Percentiles rank a stretch among this genome's conserved stretches.
phyloP scores from a whole-genome alignment of 2,113 vertebrate species.

The Proterorhinus semilunaris region DNA sequence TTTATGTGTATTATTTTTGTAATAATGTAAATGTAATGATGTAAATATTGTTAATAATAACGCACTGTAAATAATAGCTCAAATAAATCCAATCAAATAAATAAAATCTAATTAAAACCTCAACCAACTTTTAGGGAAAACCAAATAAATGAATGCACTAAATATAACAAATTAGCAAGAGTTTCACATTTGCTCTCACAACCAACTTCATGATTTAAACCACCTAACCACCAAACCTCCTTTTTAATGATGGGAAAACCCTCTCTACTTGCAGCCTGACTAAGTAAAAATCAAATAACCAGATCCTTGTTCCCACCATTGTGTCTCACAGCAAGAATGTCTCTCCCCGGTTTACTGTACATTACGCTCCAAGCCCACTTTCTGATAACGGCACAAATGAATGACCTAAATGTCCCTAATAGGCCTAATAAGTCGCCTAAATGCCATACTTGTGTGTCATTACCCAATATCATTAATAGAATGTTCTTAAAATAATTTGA shows the following conservation, averaged over 20 bases:
- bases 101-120: too few species aligned
- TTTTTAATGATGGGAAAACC: neutral
- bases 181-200: too few species aligned
- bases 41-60: too few species aligned
- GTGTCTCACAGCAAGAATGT: constrained; percentile 5
- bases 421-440: neutral
- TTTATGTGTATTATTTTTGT: too few species aligned
- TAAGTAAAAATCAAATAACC: neutral
- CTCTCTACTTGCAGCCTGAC: neutral
- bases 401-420: constrained; percentile 7
- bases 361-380: neutral
- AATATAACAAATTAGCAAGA: too few species aligned
- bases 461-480: neutral
- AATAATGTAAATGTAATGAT: too few species aligned
- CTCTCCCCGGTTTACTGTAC: neutral
- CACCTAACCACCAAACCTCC: too few species aligned
- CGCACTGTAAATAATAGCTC: too few species aligned
- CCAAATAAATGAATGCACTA: too few species aligned
- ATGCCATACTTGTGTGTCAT: constrained; percentile 3
- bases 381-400: constrained; percentile 8
- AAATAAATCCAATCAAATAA: too few species aligned
- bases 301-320: constrained; percentile 7
- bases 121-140: too few species aligned
- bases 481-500: neutral
- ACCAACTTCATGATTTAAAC: too few species aligned